phyloP scores from a whole-genome alignment of 1,140 invertebrate species.

The Drosophila auraria region DNA sequence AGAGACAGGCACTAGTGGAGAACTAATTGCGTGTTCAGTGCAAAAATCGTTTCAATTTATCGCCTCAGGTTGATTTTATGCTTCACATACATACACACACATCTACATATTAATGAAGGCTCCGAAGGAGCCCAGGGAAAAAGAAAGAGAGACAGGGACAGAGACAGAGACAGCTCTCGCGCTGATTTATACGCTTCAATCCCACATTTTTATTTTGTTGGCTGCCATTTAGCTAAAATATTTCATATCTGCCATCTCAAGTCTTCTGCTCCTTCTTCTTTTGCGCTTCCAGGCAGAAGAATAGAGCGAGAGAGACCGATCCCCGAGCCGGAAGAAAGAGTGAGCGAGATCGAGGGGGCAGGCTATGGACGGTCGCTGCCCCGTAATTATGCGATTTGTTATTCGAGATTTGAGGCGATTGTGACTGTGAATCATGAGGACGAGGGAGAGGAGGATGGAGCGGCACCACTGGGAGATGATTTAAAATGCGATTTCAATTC shows the following conservation, averaged over 20 bases:
- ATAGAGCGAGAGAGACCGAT: conserved; percentile 29
- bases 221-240: conserved; percentile 84
- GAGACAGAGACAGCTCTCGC: conserved; percentile 18
- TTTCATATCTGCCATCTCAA: conserved; percentile 76
- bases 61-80: conserved; percentile 77
- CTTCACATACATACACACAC: conserved; percentile 50
- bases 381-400: conserved; percentile 85
- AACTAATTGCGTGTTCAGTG: conserved; percentile 81
- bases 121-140: conserved; percentile 14
- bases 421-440: conserved; percentile 83
- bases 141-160: conserved; percentile 11
- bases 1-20: conserved; percentile 36
- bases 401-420: conserved; percentile 85
- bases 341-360: conserved; percentile 30
- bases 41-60: conserved; percentile 80
- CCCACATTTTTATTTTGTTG: conserved; percentile 83
- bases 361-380: conserved; percentile 73
- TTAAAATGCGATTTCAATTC: conserved; percentile 85
- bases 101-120: conserved; percentile 69
- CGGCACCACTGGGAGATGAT: conserved; percentile 68
- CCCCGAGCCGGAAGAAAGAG: conserved; percentile 17
- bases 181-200: conserved; percentile 85
- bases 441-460: conserved; percentile 13
- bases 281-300: conserved; percentile 45
- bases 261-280: conserved; percentile 49